Evolutionary conservation across 2,797 vertebrate species (phyloP).

Genomic region (Macropus fuliginosus): DNA sequence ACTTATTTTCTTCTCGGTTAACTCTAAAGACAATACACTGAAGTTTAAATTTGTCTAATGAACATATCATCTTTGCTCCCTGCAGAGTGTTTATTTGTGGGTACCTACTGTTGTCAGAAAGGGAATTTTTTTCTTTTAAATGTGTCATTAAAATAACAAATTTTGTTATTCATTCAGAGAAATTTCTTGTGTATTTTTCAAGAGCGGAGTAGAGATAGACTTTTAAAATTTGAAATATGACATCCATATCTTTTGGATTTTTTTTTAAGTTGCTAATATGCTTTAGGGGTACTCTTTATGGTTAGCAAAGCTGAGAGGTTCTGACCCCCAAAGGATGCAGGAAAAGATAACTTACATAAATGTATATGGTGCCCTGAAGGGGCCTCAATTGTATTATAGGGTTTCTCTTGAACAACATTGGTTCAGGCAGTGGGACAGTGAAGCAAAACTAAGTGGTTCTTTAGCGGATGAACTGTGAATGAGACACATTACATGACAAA

Average conservation of each 20-base stretch:
- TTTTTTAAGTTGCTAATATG: constrained; percentile 73
- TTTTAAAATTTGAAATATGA: constrained; percentile 78
- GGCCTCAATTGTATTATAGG: constrained; percentile 75
- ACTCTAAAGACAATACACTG: constrained; percentile 50
- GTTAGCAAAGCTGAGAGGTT: constrained; percentile 81
- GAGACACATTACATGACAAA: constrained; percentile 57
- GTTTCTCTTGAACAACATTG: constrained; percentile 78
- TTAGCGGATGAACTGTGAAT: constrained; percentile 64
- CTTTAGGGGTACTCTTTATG: constrained; percentile 80
- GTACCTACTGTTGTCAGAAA: background rate
- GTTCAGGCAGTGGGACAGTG: constrained; percentile 70
- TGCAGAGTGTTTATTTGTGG: constrained; percentile 1
- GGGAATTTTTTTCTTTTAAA: constrained; percentile 34
- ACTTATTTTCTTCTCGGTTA: constrained; percentile 38
- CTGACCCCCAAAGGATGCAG: constrained; percentile 82
- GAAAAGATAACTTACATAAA: constrained; percentile 84
- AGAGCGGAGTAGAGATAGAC: constrained; percentile 58
- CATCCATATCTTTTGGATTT: constrained; percentile 73
- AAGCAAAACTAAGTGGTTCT: constrained; percentile 79
- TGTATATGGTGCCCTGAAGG: constrained; percentile 82
- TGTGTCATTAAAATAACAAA: background rate
- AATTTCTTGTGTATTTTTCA: constrained; percentile 55
- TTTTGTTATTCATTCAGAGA: constrained; percentile 53
- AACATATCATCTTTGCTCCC: constrained; percentile 1
- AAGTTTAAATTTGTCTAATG: background rate